These are phyloP conservation scores for Drosophila prostipennis DNA, from an alignment of 2,888 invertebrate species.

Conservation along the genomic window DNA sequence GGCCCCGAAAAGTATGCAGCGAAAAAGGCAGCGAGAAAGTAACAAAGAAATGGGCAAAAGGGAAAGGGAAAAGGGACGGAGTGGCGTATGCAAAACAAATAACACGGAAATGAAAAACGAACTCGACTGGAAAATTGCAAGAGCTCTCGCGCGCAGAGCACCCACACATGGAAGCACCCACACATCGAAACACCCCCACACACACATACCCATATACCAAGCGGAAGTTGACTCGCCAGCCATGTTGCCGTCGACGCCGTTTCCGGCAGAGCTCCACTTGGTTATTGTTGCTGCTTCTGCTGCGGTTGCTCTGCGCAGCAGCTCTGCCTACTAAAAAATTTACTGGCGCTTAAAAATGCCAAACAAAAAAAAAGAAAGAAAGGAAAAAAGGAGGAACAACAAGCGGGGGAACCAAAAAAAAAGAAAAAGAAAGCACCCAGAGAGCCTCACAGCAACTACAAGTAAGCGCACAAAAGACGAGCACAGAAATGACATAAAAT, in stretches of 20 bases:
- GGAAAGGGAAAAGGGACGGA: constrained; percentile 22
- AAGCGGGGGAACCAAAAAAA: constrained; percentile 4
- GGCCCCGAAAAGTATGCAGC: constrained; percentile 47
- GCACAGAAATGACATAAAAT: constrained; percentile 60
- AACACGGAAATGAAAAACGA: constrained; percentile 79
- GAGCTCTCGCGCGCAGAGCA: constrained; percentile 23
- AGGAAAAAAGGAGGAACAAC: constrained; percentile 36
- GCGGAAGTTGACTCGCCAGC: constrained; percentile 70
- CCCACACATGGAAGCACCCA: constrained; percentile 6
- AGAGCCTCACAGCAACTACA: constrained; percentile 25
- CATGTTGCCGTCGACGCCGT: constrained; percentile 59
- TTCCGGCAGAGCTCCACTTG: constrained; percentile 58
- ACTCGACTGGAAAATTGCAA: constrained; percentile 77
- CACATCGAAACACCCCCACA: constrained; percentile 21
- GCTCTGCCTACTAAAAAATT: constrained; percentile 65
- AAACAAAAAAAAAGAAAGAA: constrained; percentile 46
- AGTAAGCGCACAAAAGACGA: constrained; percentile 27
- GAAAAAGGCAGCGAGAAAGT: constrained; percentile 29
- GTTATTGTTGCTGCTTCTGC: constrained; percentile 31
- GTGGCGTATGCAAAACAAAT: constrained; percentile 71
- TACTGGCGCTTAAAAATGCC: constrained; percentile 63
- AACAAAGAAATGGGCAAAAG: constrained; percentile 24
- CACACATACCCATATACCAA: constrained; percentile 26
- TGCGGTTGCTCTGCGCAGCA: constrained; percentile 50
- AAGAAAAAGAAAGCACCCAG: constrained; percentile 12